Evolutionary conservation across 1,140 invertebrate species (phyloP).

Genomic region (Brachionus sp.): DNA sequence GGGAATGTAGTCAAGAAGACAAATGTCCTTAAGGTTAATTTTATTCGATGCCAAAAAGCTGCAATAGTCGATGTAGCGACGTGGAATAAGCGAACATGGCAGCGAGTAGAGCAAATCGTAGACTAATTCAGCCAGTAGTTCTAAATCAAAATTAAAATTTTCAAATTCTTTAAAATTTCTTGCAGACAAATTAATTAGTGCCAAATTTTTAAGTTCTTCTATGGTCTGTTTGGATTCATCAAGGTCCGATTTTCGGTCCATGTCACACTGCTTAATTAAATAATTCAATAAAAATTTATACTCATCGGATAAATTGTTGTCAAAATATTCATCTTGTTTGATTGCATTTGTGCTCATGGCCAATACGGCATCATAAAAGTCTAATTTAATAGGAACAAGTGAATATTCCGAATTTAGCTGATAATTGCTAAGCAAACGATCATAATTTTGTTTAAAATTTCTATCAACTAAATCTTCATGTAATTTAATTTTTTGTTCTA

Average conservation of each 20-base stretch:
- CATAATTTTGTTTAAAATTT: background rate
- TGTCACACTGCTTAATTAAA: background rate
- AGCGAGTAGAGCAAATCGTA: constrained; percentile 33
- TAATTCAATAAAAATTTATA: constrained; percentile 21
- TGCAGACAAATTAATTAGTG: background rate
- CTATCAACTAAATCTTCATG: background rate
- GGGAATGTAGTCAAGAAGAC: constrained; percentile 15
- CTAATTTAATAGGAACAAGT: background rate
- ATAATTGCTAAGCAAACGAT: background rate
- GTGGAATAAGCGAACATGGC: constrained; percentile 1
- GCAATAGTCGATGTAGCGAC: constrained; percentile 23
- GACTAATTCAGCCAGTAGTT: constrained; percentile 21
- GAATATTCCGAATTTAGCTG: background rate
- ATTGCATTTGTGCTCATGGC: background rate
- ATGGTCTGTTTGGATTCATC: background rate
- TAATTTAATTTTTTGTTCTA: background rate
- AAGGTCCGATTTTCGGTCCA: background rate
- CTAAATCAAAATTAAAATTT: constrained; percentile 27
- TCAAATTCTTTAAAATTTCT: constrained; percentile 15
- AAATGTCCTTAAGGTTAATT: background rate
- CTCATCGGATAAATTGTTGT: background rate
- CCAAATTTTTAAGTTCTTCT: constrained; percentile 24
- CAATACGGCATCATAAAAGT: background rate
- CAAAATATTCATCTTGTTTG: constrained; percentile 22
- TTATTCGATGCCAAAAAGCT: background rate